Evolutionary conservation across 2,113 vertebrate genomes (phyloP), one percentile per base, ranked within the genome.

Genomic region (Thinocorus orbignyianus): DNA sequence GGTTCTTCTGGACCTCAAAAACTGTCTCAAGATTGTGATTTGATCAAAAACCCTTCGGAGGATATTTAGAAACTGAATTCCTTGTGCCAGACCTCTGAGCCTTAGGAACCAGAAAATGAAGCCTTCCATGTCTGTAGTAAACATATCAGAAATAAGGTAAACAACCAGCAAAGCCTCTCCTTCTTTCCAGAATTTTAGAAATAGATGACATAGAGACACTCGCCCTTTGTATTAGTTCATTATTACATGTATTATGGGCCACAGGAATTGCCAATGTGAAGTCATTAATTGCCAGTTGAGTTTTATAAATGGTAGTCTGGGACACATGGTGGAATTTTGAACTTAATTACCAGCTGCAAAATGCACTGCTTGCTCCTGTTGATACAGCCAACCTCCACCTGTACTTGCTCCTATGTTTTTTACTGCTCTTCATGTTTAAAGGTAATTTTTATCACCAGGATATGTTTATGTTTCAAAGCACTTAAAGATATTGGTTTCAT

Each of bases 381-480:
- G 41, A 60, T 30, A 37, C 13, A 57, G n/a, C 61, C 83, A 90
- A 37, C 55, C 4, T 94, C 88, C 73, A 90, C 84, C 41, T 71
- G 33, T 81, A 68, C 51, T 90, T 42, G 7, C 52, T 88, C 35
- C 69, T 88, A 17, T 13, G 28, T 44, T 69, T 83, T 31, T 77
- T 69, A 16, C 60, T 39, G 33, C 31, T 92, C 48, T 68, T 73
- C 39, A 20, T 76, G 49, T 72, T 93, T 93, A 72, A 46, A 88
- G 65, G 62, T 88, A 39, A 51, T 66, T 74, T 87, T 64, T 90
- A 69, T 94, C 35, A 20, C 25, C 2, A 2, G 37, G 39, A 25
- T 79, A 51, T 88, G 77, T 88, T 89, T 91, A 35, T 70, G 39
- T 89, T 95, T 93, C 64, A 88, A 92, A 89, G 31, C 30, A 62